Base-by-base conservation (phyloP, 2,113 vertebrate genomes). In the Phalacrocorax carbo region DNA sequence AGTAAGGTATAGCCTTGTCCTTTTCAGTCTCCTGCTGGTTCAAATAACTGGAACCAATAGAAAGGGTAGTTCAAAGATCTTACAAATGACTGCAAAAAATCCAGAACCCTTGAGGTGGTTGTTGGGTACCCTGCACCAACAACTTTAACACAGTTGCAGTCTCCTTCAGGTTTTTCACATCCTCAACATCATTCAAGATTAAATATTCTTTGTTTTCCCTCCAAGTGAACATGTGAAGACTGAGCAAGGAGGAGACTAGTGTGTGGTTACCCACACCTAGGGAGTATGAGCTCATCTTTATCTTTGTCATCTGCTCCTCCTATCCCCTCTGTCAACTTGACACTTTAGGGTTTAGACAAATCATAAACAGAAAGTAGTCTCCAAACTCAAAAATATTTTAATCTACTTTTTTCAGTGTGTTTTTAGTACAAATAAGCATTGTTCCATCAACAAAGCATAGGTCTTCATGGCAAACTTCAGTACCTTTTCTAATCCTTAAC, bases 21-120 rank as follows among this genome's bases (percentile, higher is more conserved):
- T 94, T 82, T 93, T 75, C 84, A 65, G 40, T 42, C 62, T 94
- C 92, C 88, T 71, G 93, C 88, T 94, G 69, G 12, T 86, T 96
- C 88, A 97, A 93, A 82, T 73, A 90, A 91, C 60, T 80, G n/a
- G 54, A 94, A 44, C 40, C 55, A 87, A 94, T 25, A 64, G 84
- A 86, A 83, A 54, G 40, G 46, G 77, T 40, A 83, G 82, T 82
- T 90, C 72, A 88, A 92, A 94, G 44, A 55, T 10, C 62, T 54
- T 84, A 65, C 16, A 40, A 86, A 51, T 77, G 40, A 82, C 76
- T 77, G 58, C 38, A 95, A 89, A 66, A 94, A 86, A 93, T 86
- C 44, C 36, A 86, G 68, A 96, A 90, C 80, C 46, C 75, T 89
- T 88, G 27, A 68, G 51, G 36, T 70, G 42, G 34, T 78, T 93